These are phyloP conservation scores for Asteroscopus sphinx DNA, from an alignment of 2,888 invertebrate genomes.

Conservation along the genomic window DNA sequence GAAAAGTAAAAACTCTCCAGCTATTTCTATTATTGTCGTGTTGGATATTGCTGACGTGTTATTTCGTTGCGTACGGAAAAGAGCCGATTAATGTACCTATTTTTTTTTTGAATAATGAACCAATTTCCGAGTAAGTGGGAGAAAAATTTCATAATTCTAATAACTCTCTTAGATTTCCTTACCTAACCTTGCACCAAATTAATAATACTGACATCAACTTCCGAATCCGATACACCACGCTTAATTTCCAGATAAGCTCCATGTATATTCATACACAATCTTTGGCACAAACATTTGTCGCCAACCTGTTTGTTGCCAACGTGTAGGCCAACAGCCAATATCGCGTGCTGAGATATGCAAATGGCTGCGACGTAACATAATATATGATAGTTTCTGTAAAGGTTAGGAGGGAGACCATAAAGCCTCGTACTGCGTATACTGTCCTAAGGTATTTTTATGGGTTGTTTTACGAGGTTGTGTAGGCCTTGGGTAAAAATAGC, in stretches of 20 bases:
- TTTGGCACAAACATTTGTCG: slow-evolving; percentile 46
- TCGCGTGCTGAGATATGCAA: slow-evolving; percentile 70
- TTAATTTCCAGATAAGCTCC: neutral
- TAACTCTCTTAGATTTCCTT: too few relatives aligned
- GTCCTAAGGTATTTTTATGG: slow-evolving; percentile 28
- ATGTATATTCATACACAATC: slow-evolving; percentile 17
- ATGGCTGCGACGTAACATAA: slow-evolving; percentile 47
- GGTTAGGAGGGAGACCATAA: slow-evolving; percentile 54
- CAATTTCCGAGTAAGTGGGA: too few relatives aligned
- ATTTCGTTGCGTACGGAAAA: too few relatives aligned
- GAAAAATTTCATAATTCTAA: too few relatives aligned
- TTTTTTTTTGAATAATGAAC: too few relatives aligned
- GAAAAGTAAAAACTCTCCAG: too few relatives aligned
- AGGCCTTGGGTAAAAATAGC: slow-evolving; percentile 34
- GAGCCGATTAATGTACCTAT: too few relatives aligned
- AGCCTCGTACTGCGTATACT: slow-evolving; percentile 5
- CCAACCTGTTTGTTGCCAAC: slow-evolving; percentile 23
- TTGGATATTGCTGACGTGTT: too few relatives aligned
- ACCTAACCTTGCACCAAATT: too few relatives aligned
- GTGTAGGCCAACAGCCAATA: slow-evolving; percentile 37
- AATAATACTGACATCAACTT: neutral
- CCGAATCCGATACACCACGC: slow-evolving; percentile 19
- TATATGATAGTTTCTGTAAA: slow-evolving; percentile 56
- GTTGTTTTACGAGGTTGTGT: slow-evolving; percentile 15
- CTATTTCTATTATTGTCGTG: too few relatives aligned